Conservation (phyloP, 1,140 invertebrate species). For the Protaetia brevitarsis region DNA sequence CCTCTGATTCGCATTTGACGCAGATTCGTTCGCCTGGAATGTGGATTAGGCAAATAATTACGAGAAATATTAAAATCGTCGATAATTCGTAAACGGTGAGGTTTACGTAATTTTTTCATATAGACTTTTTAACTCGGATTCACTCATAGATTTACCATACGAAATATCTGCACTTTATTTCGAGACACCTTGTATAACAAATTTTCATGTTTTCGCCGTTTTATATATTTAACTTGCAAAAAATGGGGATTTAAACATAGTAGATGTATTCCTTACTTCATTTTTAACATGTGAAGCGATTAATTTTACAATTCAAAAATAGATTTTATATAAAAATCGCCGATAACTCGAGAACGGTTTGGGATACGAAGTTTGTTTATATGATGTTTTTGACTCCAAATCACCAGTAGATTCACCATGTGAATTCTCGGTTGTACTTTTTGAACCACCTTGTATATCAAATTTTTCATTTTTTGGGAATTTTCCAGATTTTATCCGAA, state of each 20-base stretch:
- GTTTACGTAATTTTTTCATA: neutral
- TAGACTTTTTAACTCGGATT: too few relatives aligned
- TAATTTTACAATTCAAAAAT: too few relatives aligned
- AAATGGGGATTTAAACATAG: neutral
- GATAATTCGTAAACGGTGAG: neutral
- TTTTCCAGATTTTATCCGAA: too few relatives aligned
- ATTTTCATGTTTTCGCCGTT: neutral
- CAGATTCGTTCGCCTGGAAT: slow-evolving; percentile 67
- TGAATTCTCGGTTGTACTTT: too few relatives aligned
- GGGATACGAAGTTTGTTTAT: neutral
- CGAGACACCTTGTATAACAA: too few relatives aligned
- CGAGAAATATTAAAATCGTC: neutral
- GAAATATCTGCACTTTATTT: too few relatives aligned
- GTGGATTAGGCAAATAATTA: neutral
- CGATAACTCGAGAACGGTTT: neutral
- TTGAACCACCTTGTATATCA: too few relatives aligned
- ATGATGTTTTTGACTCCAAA: too few relatives aligned
- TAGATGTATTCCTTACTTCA: neutral
- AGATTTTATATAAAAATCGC: neutral
- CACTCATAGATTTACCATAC: too few relatives aligned
- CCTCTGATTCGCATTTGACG: slow-evolving; percentile 73
- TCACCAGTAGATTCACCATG: too few relatives aligned
- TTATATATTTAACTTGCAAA: neutral
- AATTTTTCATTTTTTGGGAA: too few relatives aligned
- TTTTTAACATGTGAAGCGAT: neutral